These are phyloP conservation scores for Plecturocebus donacophilus DNA, from an alignment of 2,113 vertebrate genomes.

Conservation along the genomic window DNA sequence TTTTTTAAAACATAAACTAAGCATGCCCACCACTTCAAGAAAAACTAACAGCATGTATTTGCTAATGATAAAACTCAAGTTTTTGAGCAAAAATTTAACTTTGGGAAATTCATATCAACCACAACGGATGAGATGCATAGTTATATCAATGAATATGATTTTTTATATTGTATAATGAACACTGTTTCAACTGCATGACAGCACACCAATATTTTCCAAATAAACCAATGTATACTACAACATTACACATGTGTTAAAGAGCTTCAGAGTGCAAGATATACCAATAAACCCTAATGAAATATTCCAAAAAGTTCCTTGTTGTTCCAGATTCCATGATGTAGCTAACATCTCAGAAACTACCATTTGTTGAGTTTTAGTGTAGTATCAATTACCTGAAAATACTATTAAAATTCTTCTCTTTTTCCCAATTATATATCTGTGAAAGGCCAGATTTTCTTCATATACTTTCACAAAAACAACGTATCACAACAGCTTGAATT, in stretches of 20 bases:
- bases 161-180: slow-evolving; percentile 1
- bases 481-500: slow-evolving; percentile 14
- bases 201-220: not conserved
- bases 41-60: not conserved
- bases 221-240: not conserved
- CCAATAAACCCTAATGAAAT: not conserved
- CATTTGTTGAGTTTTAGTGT: not conserved
- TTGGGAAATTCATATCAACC: not conserved
- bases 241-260: not conserved
- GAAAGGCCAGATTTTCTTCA: not conserved
- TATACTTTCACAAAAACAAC: not conserved
- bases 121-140: not conserved
- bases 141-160: not conserved
- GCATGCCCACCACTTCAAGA: not conserved
- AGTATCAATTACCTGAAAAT: slow-evolving; percentile 27
- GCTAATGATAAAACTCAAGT: slow-evolving; percentile 43
- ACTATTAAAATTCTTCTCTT: not conserved
- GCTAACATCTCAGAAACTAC: not conserved
- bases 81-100: slow-evolving; percentile 23
- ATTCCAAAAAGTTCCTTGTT: not conserved
- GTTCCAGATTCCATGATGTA: not conserved
- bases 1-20: slow-evolving; percentile 10
- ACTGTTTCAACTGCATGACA: not conserved
- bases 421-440: not conserved
- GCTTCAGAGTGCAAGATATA: not conserved